These are phyloP conservation scores for Neosalanx taihuensis DNA, from an alignment of 2,797 vertebrate species.

Conservation along the genomic window DNA sequence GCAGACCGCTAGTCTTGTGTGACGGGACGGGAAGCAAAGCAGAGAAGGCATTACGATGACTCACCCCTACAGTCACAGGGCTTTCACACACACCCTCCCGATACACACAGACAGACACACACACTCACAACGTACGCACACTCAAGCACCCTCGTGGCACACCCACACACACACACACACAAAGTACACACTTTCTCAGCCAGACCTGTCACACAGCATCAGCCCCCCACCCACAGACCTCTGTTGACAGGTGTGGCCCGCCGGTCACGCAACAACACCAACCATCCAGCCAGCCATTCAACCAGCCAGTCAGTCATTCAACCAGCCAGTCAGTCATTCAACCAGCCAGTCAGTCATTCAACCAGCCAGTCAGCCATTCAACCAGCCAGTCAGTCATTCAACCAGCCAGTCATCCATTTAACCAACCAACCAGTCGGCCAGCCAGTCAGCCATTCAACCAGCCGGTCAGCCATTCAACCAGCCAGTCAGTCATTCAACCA, in stretches of 20 bases:
- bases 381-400: too few relatives aligned
- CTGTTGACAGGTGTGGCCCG: constrained; percentile 73
- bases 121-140: constrained; percentile 33
- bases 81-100: constrained; percentile 25
- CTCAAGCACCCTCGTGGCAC: constrained; percentile 15
- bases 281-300: constrained; percentile 15
- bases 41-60: constrained; percentile 68
- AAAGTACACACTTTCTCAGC: constrained; percentile 12
- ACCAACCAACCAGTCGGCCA: too few relatives aligned
- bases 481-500: too few relatives aligned
- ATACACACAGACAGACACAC: constrained; percentile 42
- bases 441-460: too few relatives aligned
- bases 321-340: not conserved
- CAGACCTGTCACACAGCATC: constrained; percentile 66
- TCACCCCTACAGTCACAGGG: constrained; percentile 64
- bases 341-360: too few relatives aligned
- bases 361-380: too few relatives aligned
- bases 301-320: not conserved
- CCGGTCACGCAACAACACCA: constrained; percentile 66
- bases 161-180: constrained; percentile 36
- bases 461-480: too few relatives aligned
- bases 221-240: constrained; percentile 54
- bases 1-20: constrained; percentile 43
- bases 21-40: constrained; percentile 50
- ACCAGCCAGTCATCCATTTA: too few relatives aligned